These are phyloP conservation scores for Nothocercus nigrocapillus DNA, from an alignment of 2,113 vertebrate genomes.

Conservation along the genomic window DNA sequence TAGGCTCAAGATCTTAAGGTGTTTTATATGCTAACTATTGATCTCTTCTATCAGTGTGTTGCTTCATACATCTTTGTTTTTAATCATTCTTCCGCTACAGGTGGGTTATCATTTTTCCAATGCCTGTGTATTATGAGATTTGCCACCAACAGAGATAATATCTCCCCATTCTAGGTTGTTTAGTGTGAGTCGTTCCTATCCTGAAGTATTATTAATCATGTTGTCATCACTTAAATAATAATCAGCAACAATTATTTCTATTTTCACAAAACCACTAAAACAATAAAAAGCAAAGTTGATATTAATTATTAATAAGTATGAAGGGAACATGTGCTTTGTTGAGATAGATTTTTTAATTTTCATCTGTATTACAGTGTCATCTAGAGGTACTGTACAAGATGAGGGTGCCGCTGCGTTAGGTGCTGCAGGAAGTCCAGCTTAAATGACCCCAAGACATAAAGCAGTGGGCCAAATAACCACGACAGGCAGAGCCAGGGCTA, in stretches of 20 bases:
- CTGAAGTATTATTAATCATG: constrained; percentile 69
- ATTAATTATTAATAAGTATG: constrained; percentile 59
- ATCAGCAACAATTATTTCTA: constrained; percentile 65
- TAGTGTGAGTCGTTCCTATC: constrained; percentile 35
- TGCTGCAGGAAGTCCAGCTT: not conserved
- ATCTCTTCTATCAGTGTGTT: constrained; percentile 22
- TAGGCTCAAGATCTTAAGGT: not conserved
- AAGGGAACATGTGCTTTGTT: not conserved
- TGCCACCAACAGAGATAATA: constrained; percentile 67
- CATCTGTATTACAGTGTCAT: constrained; percentile 60
- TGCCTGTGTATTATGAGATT: constrained; percentile 21
- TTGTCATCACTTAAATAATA: constrained; percentile 68
- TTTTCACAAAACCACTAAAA: constrained; percentile 61
- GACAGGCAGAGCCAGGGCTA: not conserved
- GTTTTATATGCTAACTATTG: constrained; percentile 39
- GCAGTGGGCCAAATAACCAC: not conserved
- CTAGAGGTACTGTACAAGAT: constrained; percentile 49
- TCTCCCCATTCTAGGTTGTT: constrained; percentile 33
- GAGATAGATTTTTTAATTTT: constrained; percentile 20
- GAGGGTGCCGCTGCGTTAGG: not conserved
- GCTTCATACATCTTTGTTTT: constrained; percentile 17
- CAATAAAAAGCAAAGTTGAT: constrained; percentile 56
- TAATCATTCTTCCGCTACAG: constrained; percentile 57
- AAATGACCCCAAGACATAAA: not conserved
- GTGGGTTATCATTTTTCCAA: constrained; percentile 60